Percentiles rank a stretch among this genome's conserved stretches.
These are phyloP conservation scores for Torymus texanus DNA, from an alignment of 2,888 invertebrate species.

Conservation along the genomic window DNA sequence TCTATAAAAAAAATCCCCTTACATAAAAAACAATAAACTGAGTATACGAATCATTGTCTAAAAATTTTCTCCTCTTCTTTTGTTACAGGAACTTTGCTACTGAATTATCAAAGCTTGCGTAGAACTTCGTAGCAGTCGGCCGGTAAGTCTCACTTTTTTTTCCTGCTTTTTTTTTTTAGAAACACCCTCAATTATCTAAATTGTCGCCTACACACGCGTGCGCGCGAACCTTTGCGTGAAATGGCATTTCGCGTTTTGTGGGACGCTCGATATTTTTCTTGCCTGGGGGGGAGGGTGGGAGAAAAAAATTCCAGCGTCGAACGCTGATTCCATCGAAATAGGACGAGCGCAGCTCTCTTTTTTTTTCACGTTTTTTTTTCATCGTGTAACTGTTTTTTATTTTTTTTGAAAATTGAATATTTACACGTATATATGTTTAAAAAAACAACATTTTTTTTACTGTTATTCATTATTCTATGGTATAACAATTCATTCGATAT, in stretches of 20 bases:
- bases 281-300: not conserved
- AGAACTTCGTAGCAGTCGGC: slow-evolving; percentile 10
- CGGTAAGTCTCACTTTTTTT: slow-evolving; percentile 30
- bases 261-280: slow-evolving; percentile 33
- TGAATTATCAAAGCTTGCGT: not conserved
- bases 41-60: not conserved
- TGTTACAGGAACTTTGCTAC: slow-evolving; percentile 31
- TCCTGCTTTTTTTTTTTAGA: not conserved
- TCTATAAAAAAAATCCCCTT: too few relatives aligned
- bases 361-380: too few relatives aligned
- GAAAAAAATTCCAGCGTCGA: slow-evolving; percentile 10
- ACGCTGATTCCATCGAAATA: slow-evolving; percentile 37
- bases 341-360: not conserved
- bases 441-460: too few relatives aligned
- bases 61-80: slow-evolving; percentile 5
- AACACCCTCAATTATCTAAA: slow-evolving; percentile 29
- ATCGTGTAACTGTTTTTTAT: too few relatives aligned
- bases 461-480: too few relatives aligned
- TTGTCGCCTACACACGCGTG: not conserved
- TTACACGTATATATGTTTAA: too few relatives aligned
- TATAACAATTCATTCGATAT: too few relatives aligned
- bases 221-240: slow-evolving; percentile 8
- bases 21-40: too few relatives aligned
- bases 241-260: slow-evolving; percentile 27
- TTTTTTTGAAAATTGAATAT: too few relatives aligned